Base-by-base conservation (phyloP, 2,888 invertebrate species). In the Idaea aversata region DNA sequence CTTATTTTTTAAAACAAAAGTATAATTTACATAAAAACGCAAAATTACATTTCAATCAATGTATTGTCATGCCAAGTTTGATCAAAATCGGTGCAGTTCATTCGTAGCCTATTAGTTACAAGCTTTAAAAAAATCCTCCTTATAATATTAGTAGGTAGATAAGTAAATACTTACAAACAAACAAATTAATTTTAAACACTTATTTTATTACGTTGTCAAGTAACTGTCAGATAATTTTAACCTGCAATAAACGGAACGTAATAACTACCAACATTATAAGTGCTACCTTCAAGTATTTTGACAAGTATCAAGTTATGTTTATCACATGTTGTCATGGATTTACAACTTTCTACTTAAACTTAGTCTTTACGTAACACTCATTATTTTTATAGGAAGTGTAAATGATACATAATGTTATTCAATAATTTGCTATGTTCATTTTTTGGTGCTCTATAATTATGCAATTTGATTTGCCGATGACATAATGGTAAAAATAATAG, bases 301-400 rank as follows among this genome's bases (percentile, higher is more conserved):
- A 47, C 47, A 47, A 47, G 47, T 47, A 13, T 4, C 47, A 13
- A 47, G 47, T 47, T 4, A 47, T 61, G n/a, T 62, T 47, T 62
- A 61, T 61, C 60, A 67, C 57, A 38, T 65, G 61, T 65, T 66
- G 68, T 61, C 69, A 65, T 13, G 70, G 64, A 62, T 47, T 65
- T 38, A 67, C 66, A 66, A 73, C 74, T 75, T 75, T 73, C 74
- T 72, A 70, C 47, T 13, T 47, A 47, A 47, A 47, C 47, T 47
- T 47, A 13, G 13, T 13, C 16, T 47, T 13, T 0, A 6, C 10
- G 10, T 47, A 47, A 10, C 10, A 13, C 7, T 47, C 5, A 47
- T 47, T 47, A 47, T 47, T 47, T 47, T 47, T 47, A 47, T 7
- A 47, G 47, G 47, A 47, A 47, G 47, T 47, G 47, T 47, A 47